Conservation (phyloP, 35 echinoderm and acorn worm species). For the Heliocidaris erythrogramma region DNA sequence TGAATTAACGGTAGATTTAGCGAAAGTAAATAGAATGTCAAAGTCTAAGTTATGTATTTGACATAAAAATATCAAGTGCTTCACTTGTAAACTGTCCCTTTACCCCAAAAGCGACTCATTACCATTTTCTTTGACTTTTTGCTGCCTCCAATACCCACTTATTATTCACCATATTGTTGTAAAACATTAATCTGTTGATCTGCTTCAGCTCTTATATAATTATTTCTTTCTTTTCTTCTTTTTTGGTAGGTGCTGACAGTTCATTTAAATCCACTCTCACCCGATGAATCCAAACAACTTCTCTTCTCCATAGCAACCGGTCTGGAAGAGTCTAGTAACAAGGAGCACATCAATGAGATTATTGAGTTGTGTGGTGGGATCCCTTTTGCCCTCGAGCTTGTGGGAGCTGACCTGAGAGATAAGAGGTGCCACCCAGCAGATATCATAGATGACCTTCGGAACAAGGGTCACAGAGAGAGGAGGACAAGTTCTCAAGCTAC, state of each 20-base stretch:
- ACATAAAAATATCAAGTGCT: no score
- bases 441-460: background rate
- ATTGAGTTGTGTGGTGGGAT: slow-evolving; percentile 12
- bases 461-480: background rate
- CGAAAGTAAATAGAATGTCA: no score
- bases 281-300: background rate
- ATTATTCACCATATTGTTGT: no score
- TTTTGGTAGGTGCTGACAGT: background rate
- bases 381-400: slow-evolving; percentile 25
- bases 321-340: background rate
- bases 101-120: no score
- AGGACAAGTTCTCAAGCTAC: background rate
- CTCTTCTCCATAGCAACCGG: slow-evolving; percentile 6
- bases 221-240: background rate
- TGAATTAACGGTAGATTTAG: no score
- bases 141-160: no score
- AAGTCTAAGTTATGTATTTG: no score
- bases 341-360: background rate
- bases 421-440: background rate
- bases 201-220: no score
- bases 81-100: no score
- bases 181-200: no score
- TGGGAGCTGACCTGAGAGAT: slow-evolving; percentile 19
- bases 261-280: background rate
- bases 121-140: no score